Conservation (phyloP, 2,797 vertebrate genomes). For the Peromyscus melanophrys region DNA sequence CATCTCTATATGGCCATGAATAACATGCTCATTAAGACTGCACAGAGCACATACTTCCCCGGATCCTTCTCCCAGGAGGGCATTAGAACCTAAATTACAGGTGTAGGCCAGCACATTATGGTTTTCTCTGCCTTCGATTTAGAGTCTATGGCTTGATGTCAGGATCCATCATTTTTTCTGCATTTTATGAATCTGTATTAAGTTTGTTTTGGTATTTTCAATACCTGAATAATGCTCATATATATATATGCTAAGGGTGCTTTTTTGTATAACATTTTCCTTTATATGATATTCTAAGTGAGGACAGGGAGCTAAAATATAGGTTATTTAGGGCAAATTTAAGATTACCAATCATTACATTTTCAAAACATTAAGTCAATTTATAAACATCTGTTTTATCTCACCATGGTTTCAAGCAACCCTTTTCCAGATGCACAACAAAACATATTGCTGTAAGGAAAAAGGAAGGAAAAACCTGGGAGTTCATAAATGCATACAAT, state of each 20-base stretch:
- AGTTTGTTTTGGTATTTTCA: neutral
- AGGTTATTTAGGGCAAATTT: conserved; percentile 55
- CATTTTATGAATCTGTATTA: neutral
- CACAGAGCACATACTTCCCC: neutral
- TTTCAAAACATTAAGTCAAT: conserved; percentile 23
- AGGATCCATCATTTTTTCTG: neutral
- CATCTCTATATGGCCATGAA: conserved; percentile 2
- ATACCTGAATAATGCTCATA: conserved; percentile 6
- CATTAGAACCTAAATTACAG: conserved; percentile 21
- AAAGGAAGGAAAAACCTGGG: neutral
- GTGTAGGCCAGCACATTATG: neutral
- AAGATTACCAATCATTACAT: conserved; percentile 13
- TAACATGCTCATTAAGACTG: conserved; percentile 52
- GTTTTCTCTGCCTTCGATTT: conserved; percentile 37
- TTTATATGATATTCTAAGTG: conserved; percentile 46
- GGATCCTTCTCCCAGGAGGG: neutral
- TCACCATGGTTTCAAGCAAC: neutral
- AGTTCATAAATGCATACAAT: no score
- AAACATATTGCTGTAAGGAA: conserved; percentile 13
- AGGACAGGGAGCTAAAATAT: conserved; percentile 19
- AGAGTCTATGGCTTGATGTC: neutral
- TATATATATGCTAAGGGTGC: neutral
- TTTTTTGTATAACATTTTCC: conserved; percentile 53
- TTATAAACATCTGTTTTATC: conserved; percentile 13
- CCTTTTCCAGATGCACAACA: neutral